phyloP scores from a whole-genome alignment of 2,888 invertebrate species.

The Periphyllus acericola region DNA sequence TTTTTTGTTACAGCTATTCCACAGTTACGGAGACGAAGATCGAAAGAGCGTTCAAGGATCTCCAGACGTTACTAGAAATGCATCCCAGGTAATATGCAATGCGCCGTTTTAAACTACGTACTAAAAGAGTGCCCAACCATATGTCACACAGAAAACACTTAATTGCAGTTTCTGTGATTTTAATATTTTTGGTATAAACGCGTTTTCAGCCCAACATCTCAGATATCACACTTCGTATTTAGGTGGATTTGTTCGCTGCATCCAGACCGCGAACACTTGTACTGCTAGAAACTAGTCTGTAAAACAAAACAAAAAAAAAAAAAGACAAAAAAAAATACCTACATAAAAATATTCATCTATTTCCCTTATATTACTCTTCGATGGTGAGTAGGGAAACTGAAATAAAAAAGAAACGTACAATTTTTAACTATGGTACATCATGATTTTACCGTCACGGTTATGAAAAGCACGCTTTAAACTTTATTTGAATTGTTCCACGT shows the following conservation, averaged over 20 bases:
- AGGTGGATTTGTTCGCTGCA: constrained; percentile 39
- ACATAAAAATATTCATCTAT: constrained; percentile 23
- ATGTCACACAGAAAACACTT: constrained; percentile 7
- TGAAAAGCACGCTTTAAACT: constrained; percentile 40
- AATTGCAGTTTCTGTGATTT: constrained; percentile 32
- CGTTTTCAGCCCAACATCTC: constrained; percentile 51
- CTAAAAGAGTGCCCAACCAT: neutral
- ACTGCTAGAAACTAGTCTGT: constrained; percentile 45
- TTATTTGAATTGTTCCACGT: constrained; percentile 1
- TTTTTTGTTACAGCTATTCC: constrained; percentile 72
- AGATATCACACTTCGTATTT: constrained; percentile 53
- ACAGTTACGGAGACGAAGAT: constrained; percentile 79
- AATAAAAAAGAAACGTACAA: constrained; percentile 20
- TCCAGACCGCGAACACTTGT: constrained; percentile 19
- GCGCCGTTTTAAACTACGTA: neutral
- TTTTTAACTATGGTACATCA: neutral
- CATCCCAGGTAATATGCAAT: constrained; percentile 64
- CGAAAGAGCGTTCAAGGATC: constrained; percentile 68
- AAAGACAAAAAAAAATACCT: neutral
- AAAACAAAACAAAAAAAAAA: constrained; percentile 26
- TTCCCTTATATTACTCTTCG: neutral
- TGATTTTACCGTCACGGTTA: constrained; percentile 3
- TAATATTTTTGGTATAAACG: constrained; percentile 33
- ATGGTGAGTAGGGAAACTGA: constrained; percentile 43
- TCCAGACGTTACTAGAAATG: constrained; percentile 65